These are phyloP conservation scores for Uropsilus gracilis DNA, from an alignment of 2,113 vertebrate genomes.

Conservation along the genomic window DNA sequence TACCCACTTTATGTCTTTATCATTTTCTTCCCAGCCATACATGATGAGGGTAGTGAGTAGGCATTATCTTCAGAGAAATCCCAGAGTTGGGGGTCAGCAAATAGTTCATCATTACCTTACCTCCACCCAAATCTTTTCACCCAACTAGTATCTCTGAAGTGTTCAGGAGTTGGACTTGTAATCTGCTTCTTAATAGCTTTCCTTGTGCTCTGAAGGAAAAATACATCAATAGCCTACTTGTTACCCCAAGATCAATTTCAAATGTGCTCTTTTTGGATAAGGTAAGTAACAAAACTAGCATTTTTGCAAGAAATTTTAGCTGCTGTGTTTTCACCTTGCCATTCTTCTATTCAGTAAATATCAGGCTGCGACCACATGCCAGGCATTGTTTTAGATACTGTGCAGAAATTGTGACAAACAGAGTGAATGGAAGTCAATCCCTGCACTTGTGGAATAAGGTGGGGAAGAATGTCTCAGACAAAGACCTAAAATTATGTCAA, in stretches of 20 bases:
- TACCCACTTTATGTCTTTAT: not conserved
- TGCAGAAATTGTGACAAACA: not conserved
- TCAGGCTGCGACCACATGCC: not conserved
- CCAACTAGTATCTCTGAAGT: not conserved
- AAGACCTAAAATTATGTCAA: not conserved
- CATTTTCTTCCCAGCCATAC: not conserved
- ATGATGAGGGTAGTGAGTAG: not conserved
- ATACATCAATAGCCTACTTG: not conserved
- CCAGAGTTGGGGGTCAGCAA: not conserved
- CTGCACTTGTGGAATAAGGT: fast-evolving
- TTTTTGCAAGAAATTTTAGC: not conserved
- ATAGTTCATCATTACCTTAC: not conserved
- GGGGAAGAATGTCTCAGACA: not conserved
- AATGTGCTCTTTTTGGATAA: not conserved
- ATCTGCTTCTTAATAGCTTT: not conserved
- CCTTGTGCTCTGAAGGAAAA: not conserved
- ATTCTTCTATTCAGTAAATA: not conserved
- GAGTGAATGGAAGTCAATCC: not conserved
- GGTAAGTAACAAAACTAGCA: not conserved
- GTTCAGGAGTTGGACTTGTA: not conserved
- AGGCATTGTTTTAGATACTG: not conserved
- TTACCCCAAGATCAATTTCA: not conserved
- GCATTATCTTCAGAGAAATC: not conserved
- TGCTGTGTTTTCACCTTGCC: not conserved
- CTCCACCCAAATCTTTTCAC: not conserved